These are phyloP conservation scores for Dolichallabes microphthalmus DNA, from an alignment of 2,113 vertebrate genomes.

Conservation along the genomic window DNA sequence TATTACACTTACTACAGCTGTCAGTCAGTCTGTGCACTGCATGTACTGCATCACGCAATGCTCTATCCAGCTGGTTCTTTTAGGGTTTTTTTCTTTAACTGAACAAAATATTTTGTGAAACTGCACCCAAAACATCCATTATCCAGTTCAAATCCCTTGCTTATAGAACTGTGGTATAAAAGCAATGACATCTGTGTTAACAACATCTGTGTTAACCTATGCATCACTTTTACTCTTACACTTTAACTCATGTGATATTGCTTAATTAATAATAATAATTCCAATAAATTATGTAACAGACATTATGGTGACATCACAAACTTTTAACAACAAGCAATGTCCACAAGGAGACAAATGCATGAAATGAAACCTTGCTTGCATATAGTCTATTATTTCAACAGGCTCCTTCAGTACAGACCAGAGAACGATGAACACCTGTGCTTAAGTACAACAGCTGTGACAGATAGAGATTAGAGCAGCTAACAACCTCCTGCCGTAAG, in stretches of 20 bases:
- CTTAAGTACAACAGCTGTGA: constrained; percentile 45
- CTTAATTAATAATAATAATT: neutral
- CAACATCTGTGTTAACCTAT: too few relatives aligned
- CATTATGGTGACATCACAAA: neutral
- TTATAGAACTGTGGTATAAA: neutral
- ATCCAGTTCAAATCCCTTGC: neutral
- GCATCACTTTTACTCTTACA: too few relatives aligned
- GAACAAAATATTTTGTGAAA: neutral
- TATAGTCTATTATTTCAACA: neutral
- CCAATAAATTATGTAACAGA: neutral
- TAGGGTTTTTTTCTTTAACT: neutral
- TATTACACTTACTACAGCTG: neutral
- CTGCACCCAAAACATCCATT: neutral
- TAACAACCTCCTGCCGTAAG: constrained; percentile 46
- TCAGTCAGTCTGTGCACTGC: neutral
- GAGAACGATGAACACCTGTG: constrained; percentile 12
- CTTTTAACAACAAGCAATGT: neutral
- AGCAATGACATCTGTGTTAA: neutral
- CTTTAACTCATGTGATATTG: neutral
- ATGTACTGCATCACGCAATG: neutral
- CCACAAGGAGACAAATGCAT: neutral
- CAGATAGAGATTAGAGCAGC: constrained; percentile 54
- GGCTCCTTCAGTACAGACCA: neutral
- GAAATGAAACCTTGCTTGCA: neutral
- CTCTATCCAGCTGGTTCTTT: neutral